Evolutionary conservation across 2,113 vertebrate species (phyloP), one percentile per base, ranked within the genome.

Genomic region (Opisthocomus hoazin): DNA sequence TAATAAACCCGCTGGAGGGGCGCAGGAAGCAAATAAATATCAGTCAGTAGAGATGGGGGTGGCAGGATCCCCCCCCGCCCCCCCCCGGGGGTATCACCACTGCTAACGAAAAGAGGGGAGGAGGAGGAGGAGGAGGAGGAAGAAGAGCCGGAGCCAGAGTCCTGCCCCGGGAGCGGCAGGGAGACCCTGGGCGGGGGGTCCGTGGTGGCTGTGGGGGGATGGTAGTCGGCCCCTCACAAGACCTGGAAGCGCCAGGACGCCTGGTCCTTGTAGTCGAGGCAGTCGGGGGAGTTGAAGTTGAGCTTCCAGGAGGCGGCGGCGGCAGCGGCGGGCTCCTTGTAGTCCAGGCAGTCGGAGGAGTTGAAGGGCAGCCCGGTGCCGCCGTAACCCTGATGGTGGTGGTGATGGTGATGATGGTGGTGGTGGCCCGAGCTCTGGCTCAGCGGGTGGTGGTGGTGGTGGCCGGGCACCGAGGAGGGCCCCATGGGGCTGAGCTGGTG

Each of bases 181-280:
- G 37, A 69, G 30, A 50, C 51, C 36, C 57, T 7, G 6, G n/a
- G 26, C 4, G 1, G 18, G 70, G 65, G 41, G n/a, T 70, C 70
- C 14, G 27, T 20, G 37, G 64, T 7, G 15, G 48, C 53, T 22
- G n/a, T 1, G 15, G 5, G 21, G 65, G 30, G 36, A 29, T 1
- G 27, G 73, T 21, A 46, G 32, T 10, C 22, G 4, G 24, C 65
- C 88, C 90, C 95, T 99, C 99, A 99, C 98, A 99, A 99, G 96
- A 99, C 99, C 98, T 99, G 99, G 98, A 99, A 99, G 98, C 99
- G 99, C 99, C 99, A 99, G 74, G 99, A 99, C 23, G 99, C 98
- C 98, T 99, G 99, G 98, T 99, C 99, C 98, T 99, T 99, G 98
- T 99, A 99, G 99, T 99, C 99, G 97, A 99, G 99, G 98, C 99